Percentiles rank a stretch among this genome's conserved stretches.
phyloP scores from a whole-genome alignment of 2,113 vertebrate species.

The Anarrhichthys ocellatus region DNA sequence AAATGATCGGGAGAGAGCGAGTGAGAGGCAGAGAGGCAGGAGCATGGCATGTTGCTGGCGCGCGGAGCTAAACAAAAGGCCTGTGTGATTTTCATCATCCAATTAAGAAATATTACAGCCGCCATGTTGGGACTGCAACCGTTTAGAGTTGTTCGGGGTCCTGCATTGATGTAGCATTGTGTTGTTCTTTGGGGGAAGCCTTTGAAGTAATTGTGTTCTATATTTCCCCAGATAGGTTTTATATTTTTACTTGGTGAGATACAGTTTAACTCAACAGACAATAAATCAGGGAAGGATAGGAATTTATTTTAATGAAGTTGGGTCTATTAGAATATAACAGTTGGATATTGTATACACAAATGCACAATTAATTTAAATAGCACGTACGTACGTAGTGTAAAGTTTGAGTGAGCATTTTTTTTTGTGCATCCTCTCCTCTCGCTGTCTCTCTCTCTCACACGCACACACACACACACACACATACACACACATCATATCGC shows the following conservation, averaged over 20 bases:
- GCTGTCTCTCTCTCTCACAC: background rate
- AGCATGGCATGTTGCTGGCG: constrained; percentile 39
- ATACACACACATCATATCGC: constrained; percentile 31
- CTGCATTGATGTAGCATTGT: constrained; percentile 53
- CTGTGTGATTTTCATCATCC: constrained; percentile 77
- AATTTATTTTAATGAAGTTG: constrained; percentile 69
- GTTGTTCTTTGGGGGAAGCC: constrained; percentile 71
- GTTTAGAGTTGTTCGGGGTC: constrained; percentile 74
- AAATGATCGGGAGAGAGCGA: constrained; percentile 70
- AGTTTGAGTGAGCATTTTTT: constrained; percentile 16
- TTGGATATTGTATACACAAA: constrained; percentile 66
- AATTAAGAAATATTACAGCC: constrained; percentile 80
- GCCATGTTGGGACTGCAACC: constrained; percentile 70
- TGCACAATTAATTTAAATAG: constrained; percentile 61
- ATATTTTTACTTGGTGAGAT: constrained; percentile 66
- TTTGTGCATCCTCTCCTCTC: constrained; percentile 1
- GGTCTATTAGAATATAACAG: constrained; percentile 66
- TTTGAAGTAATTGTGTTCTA: constrained; percentile 79
- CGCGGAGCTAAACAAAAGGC: constrained; percentile 74
- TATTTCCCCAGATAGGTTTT: constrained; percentile 75
- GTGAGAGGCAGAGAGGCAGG: constrained; percentile 47
- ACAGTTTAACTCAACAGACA: constrained; percentile 62
- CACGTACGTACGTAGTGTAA: constrained; percentile 13
- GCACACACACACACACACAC: background rate
- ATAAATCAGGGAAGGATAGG: constrained; percentile 63